Evolutionary conservation across 2,888 invertebrate genomes (phyloP), one percentile per base, ranked within the genome.

Genomic region (Rhopalosiphum nymphaeae): DNA sequence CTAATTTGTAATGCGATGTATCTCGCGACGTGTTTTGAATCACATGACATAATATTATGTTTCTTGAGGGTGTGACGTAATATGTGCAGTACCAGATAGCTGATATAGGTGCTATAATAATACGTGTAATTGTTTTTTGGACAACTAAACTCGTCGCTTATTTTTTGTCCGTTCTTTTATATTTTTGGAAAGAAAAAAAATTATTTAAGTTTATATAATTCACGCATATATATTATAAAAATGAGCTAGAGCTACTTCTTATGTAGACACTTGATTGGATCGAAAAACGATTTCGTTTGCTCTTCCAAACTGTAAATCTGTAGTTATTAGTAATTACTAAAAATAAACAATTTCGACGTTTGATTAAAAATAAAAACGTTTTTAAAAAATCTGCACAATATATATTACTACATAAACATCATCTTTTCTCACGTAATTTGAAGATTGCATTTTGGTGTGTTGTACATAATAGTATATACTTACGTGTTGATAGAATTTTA

Each of bases 1-100:
- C 53, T 84, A 91, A 91, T 91, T 84, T 91, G 16, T 53, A 26
- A 91, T 42, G 9, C 21, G 25, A 36, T 44, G n/a, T 90, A 44
- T 46, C 21, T 26, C 29, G 11, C 29, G 9, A 53, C 5, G 3
- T 49, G 36, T 49, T 90, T 90, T 36, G 3, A 36, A 36, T 78
- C 78, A 78, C 78, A 21, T 78, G 36, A 36, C 7, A 16, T 67
- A 21, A 36, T 78, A 78, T 78, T 36, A 78, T 78, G 21, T 78
- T 78, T 78, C 9, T 36, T 2, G 21, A 9, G 21, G 36, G 78
- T 78, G 21, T 78, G 7, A 42, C 36, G 36, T 21, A 36, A 5
- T 16, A 78, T 78, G 7, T 78, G 21, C 36, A 78, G 21, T 36
- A 36, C 16, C 21, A 78, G 2, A 78, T 21, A 36, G 21, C 4